phyloP scores from a whole-genome alignment of 2,888 invertebrate genomes.

The Euzophera pinguis region DNA sequence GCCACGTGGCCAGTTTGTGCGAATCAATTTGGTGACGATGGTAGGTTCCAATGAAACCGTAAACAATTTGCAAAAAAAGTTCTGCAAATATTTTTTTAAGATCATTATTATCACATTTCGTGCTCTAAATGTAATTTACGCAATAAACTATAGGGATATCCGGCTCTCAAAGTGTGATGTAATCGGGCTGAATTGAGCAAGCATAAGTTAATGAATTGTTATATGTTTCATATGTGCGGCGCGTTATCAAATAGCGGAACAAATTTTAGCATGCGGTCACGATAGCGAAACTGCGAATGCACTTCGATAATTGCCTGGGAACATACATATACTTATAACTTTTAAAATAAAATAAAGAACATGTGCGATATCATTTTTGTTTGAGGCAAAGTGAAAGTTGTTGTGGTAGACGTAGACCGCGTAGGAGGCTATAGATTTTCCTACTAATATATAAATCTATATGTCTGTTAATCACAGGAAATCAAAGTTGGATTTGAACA shows the following conservation, averaged over 20 bases:
- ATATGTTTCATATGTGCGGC: not conserved
- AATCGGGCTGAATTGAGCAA: not conserved
- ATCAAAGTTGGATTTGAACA: too few relatives aligned
- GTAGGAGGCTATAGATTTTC: too few relatives aligned
- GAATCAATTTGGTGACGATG: too few relatives aligned
- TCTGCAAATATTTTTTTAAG: too few relatives aligned
- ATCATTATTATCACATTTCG: not conserved
- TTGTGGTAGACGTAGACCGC: too few relatives aligned
- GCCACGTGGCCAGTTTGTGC: too few relatives aligned
- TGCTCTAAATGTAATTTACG: not conserved
- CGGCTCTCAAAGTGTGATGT: not conserved
- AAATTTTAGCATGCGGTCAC: not conserved
- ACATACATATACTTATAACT: not conserved
- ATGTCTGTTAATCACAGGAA: too few relatives aligned
- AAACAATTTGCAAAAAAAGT: not conserved
- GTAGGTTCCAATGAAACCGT: too few relatives aligned
- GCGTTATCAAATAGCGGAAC: slow-evolving; percentile 5
- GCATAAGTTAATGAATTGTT: not conserved
- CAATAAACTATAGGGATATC: not conserved
- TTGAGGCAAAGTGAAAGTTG: too few relatives aligned
- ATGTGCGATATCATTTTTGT: too few relatives aligned
- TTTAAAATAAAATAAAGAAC: too few relatives aligned
- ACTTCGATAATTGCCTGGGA: not conserved
- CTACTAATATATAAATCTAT: too few relatives aligned
- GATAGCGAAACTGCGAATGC: not conserved